Percentiles rank a stretch among this genome's conserved stretches.
phyloP scores from a whole-genome alignment of 2,797 vertebrate genomes.

The Ataeniobius toweri region DNA sequence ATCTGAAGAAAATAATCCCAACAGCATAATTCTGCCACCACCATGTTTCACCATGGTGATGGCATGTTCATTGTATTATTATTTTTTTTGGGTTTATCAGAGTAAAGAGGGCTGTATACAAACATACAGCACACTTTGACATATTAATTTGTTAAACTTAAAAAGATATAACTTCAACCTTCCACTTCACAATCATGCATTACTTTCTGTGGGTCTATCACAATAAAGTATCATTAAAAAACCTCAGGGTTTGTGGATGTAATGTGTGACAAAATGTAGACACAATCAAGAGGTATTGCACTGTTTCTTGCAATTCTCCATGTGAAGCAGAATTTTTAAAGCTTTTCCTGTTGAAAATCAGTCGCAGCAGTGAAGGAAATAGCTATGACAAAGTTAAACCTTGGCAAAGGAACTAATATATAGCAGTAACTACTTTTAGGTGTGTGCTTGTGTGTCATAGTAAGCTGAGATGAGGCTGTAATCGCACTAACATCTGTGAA shows the following conservation, averaged over 20 bases:
- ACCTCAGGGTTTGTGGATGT: background rate
- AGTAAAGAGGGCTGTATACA: background rate
- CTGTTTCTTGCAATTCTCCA: background rate
- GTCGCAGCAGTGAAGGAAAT: slow-evolving; percentile 11
- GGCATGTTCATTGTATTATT: no score
- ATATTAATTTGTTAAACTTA: background rate
- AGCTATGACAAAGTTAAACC: slow-evolving; percentile 1
- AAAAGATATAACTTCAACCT: background rate
- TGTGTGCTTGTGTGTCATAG: slow-evolving; percentile 30
- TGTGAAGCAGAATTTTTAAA: slow-evolving; percentile 1
- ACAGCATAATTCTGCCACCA: background rate
- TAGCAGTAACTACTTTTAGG: slow-evolving; percentile 47
- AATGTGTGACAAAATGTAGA: background rate
- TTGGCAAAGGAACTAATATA: slow-evolving; percentile 25
- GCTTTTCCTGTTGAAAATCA: background rate
- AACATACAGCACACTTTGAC: background rate
- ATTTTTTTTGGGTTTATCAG: background rate
- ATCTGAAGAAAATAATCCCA: background rate
- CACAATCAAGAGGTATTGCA: no score
- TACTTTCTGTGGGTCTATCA: background rate
- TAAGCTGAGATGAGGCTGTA: slow-evolving; percentile 49
- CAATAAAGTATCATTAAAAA: background rate
- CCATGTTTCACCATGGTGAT: no score
- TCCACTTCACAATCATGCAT: background rate
- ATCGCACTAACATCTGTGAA: slow-evolving; percentile 70